Base-by-base conservation (phyloP, 2,113 vertebrate species). In the Nerophis ophidion region DNA sequence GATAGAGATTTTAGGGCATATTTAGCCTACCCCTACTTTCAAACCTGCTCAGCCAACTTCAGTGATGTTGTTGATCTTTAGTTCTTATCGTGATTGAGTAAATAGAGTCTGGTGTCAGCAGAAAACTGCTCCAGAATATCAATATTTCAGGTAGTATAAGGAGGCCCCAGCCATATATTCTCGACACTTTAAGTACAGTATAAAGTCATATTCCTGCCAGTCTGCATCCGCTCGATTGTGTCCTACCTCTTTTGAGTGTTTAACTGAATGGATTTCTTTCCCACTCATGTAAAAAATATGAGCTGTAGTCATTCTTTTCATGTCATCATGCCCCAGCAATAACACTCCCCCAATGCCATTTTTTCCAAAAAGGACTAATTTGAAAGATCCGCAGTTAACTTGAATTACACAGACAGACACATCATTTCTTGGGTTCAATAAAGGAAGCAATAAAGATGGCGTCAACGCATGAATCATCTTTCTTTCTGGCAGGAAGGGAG, bases 371-470 rank as follows among this genome's bases (percentile, higher is more conserved):
- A 76, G 9, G 63, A 53, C 68, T 74, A 36, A 4, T 53, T 67
- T 35, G 57, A 55, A 63, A 35, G 47, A 72, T 46, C 60, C 56
- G 53, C 52, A 79, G 56, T 65, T 54, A 56, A 61, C 62, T 66
- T 70, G 44, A 42, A 60, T 76, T 70, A 61, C 71, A 58, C 48
- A 48, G 42, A 17, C 42, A 15, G 60, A 47, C 17, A n/a, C 58
- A 66, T 85, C 34, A 68, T 80, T 72, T 78, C 65, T 66, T 34
- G 36, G 58, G 7, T 65, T 74, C 54, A 61, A 1, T 54, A 55
- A 50, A 50, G 44, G 40, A 48, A 53, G 51, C 35, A 54, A 70
- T 36, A 62, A 50, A 70, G 72, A 74, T 72, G 53, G 11, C 0
- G 5, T 62, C 57, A 49, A 65, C 0, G 50, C 57, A 50, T 59